Conservation (phyloP, 2,888 invertebrate genomes). For the Eristalinus aeneus region DNA sequence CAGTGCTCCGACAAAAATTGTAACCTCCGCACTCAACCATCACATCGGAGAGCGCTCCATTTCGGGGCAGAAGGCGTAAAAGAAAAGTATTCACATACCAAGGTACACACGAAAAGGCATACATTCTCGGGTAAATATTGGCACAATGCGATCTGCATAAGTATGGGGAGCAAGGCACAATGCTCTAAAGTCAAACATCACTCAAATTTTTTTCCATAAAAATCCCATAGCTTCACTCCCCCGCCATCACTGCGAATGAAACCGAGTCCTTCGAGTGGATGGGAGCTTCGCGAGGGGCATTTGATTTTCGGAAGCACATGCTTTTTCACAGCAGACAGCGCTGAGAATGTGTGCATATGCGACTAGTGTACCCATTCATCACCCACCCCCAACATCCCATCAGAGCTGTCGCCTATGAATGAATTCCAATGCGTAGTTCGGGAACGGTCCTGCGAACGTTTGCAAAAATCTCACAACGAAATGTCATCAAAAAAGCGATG, state of each 20-base stretch:
- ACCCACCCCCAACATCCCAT: neutral
- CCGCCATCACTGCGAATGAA: neutral
- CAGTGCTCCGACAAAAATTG: neutral
- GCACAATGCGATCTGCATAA: neutral
- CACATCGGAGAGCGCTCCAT: neutral
- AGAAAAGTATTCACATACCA: neutral
- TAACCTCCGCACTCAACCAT: neutral
- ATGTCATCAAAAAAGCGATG: slow-evolving; percentile 9
- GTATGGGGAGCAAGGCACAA: neutral
- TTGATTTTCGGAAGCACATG: slow-evolving; percentile 8
- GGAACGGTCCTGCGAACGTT: neutral
- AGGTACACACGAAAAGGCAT: neutral
- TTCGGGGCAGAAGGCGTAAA: neutral
- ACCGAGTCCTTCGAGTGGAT: neutral
- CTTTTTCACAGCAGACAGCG: neutral
- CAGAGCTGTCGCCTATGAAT: neutral
- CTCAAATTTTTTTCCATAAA: slow-evolving; percentile 18
- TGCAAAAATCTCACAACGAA: neutral
- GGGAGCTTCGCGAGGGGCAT: neutral
- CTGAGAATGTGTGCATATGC: neutral
- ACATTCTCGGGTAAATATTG: slow-evolving; percentile 3
- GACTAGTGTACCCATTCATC: slow-evolving; percentile 7
- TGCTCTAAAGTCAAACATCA: slow-evolving; percentile 5
- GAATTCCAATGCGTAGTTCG: slow-evolving; percentile 40
- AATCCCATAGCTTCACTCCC: slow-evolving; percentile 1